phyloP scores from a whole-genome alignment of 2,797 vertebrate species.

The Spizella passerina region DNA sequence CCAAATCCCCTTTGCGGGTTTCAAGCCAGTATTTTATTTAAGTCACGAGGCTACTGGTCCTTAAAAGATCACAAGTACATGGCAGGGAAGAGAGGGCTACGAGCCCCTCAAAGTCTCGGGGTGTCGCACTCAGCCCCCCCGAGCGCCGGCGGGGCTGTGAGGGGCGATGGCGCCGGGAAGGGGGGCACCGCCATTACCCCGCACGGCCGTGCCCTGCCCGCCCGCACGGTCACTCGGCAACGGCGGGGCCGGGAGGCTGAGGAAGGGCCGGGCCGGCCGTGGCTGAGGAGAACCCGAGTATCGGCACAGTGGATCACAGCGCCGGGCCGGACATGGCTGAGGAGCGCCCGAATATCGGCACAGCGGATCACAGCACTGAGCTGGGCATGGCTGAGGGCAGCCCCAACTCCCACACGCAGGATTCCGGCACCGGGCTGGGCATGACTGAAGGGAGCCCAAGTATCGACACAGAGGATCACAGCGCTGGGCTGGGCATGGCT shows the following conservation, averaged over 20 bases:
- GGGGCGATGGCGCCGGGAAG: neutral
- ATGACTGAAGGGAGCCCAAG: neutral
- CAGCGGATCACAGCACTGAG: no score
- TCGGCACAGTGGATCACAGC: neutral
- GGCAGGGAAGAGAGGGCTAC: accelerated
- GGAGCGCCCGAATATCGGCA: no score
- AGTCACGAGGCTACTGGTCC: neutral
- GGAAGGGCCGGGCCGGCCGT: neutral
- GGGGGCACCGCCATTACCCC: accelerated
- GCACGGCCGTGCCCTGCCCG: neutral
- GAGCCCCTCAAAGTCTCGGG: accelerated
- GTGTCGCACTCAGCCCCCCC: neutral
- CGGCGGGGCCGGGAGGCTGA: neutral
- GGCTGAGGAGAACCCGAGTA: neutral
- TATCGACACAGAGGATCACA: no score
- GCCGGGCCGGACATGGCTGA: neutral
- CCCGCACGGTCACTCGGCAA: neutral
- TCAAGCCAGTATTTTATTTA: neutral
- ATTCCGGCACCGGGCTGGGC: neutral
- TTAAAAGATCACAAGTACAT: neutral
- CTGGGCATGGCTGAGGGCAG: no score
- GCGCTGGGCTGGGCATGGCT: accelerated
- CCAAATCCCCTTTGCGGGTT: neutral
- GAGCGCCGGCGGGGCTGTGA: neutral
- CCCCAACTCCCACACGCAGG: no score